Percentiles rank a stretch among this genome's conserved stretches.
Conservation (phyloP, 23 tunicate genomes). For the Trididemnum nubilum region DNA sequence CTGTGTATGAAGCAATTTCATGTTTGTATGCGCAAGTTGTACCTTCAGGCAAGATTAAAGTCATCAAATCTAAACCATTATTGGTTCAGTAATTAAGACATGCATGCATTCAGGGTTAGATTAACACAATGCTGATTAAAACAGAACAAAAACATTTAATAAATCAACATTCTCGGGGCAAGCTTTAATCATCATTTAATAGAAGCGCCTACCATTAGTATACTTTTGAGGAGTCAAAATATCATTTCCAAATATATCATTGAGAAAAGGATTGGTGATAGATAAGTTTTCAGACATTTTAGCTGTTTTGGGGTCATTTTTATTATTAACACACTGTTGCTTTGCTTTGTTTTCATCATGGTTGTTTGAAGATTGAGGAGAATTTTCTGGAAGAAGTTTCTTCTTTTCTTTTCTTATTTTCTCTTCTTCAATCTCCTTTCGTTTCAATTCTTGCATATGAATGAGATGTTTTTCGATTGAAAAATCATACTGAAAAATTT, state of each 20-base stretch:
- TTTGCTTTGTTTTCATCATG: not conserved
- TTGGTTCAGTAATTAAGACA: too few species aligned
- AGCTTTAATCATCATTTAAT: too few species aligned
- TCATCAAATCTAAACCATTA: too few species aligned
- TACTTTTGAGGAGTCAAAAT: constrained; percentile 46
- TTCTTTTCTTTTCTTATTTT: constrained; percentile 2
- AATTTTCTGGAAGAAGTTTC: not conserved
- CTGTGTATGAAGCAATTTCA: too few species aligned
- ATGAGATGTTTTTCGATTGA: constrained; percentile 22
- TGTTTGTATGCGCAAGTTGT: too few species aligned
- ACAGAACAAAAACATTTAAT: too few species aligned
- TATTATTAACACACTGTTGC: not conserved
- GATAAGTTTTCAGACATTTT: not conserved
- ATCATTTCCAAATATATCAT: constrained; percentile 22
- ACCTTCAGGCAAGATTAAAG: too few species aligned
- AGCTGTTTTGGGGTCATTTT: not conserved
- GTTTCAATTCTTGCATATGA: not conserved
- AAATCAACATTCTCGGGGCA: too few species aligned
- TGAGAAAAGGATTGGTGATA: constrained; percentile 39
- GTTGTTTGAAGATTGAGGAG: not conserved
- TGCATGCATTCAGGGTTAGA: too few species aligned
- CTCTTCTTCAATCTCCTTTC: constrained; percentile 14
- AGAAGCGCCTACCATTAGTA: constrained; percentile 7
- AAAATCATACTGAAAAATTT: constrained; percentile 46
- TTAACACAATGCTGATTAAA: too few species aligned